phyloP scores from a whole-genome alignment of 2,888 invertebrate species.

The Ochropleura leucogaster region DNA sequence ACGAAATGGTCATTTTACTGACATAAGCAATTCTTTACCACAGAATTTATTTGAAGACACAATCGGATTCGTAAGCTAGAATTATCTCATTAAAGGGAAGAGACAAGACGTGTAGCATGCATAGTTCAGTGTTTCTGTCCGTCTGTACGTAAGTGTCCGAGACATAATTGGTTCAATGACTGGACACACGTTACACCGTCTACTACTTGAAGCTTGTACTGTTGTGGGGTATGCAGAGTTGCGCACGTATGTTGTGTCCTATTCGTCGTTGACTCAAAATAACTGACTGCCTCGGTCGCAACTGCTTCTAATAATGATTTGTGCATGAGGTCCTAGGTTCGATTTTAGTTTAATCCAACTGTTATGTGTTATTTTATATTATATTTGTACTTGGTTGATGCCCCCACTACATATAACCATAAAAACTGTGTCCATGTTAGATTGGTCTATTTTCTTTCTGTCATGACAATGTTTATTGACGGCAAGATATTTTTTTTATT shows the following conservation, averaged over 20 bases:
- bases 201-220: conserved; percentile 36
- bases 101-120: conserved; percentile 62
- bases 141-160: conserved; percentile 55
- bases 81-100: conserved; percentile 56
- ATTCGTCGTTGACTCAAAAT: conserved; percentile 27
- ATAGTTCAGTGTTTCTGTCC: conserved; percentile 59
- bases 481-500: no score
- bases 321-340: background rate
- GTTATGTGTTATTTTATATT: background rate
- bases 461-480: no score
- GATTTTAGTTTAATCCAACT: background rate
- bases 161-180: conserved; percentile 63
- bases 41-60: conserved; percentile 26
- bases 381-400: background rate
- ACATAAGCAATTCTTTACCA: background rate
- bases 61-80: conserved; percentile 37
- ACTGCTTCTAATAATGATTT: background rate
- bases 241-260: conserved; percentile 6
- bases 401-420: no score
- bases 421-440: background rate
- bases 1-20: background rate
- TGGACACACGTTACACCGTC: conserved; percentile 55
- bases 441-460: background rate
- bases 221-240: conserved; percentile 12
- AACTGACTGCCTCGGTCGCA: conserved; percentile 3